Base-by-base conservation (phyloP, 2,797 vertebrate species). In the Falco novaeseelandiae region DNA sequence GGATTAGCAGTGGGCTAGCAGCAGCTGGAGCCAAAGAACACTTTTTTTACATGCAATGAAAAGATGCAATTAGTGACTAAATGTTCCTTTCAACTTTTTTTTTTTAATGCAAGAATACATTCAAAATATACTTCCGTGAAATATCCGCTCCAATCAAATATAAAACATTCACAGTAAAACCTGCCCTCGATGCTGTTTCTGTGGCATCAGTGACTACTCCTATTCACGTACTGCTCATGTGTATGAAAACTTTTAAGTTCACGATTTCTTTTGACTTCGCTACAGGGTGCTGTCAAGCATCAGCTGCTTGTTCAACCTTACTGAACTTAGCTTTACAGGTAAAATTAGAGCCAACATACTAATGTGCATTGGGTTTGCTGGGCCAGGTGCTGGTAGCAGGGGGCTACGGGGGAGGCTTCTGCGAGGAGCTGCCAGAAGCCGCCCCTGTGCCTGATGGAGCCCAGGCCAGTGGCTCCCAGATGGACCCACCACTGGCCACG, bases 401-500 rank as follows among this genome's bases (percentile, higher is more conserved):
- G 26, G 10, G 12, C 32, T 48, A 54, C 4, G 70, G 58, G 8
- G 8, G 11, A 13, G 30, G 17, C 20, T 87, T 63, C 61, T 54
- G 57, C 30, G 9, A 74, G 62, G 79, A 59, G 55, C 3, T 23
- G 20, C 32, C 9, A 36, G 49, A 52, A 73, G 55, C 8, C 79
- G 57, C 30, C n/a, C 36, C 20, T 2, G 9, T 30, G 14, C 27
- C 51, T 0, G 0, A 10, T 0, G 55, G 12, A 48, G 57, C 34
- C 40, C 44, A 34, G 12, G 6, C 36, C 42, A 63, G 49, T 0
- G 0, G 42, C 38, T 82, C 25, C 58, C 46, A 15, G 44, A 48
- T 0, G 1, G 46, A 59, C 20, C 12, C 0, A 0, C 14, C 0
- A 0, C 42, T 55, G 73, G 51, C 52, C 61, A 58, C 74, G 23